Base-by-base conservation (phyloP, 1,140 invertebrate genomes). In the Hormaphis cornu region DNA sequence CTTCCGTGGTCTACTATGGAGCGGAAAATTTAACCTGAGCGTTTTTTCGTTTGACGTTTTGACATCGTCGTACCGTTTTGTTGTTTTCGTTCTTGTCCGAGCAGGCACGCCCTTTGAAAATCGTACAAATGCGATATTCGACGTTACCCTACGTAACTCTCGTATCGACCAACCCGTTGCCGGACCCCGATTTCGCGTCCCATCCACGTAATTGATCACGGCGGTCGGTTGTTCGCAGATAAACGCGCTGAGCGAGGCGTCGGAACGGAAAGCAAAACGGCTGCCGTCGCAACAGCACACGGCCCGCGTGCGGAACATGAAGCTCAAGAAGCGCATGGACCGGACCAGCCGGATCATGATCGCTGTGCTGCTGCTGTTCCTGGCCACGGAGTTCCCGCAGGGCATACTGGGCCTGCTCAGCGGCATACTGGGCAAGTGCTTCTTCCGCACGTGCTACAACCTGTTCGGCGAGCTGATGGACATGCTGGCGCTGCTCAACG, bases 261-360 rank as follows among this genome's bases (percentile, higher is more conserved):
- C 54, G 14, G 54, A 71, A 50, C 35, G 70, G 30, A 71, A 71
- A 52, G 30, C 33, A 7, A 71, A 71, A 8, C 56, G 44, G 18
- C 58, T 59, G 16, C 54, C 46, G 4, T 18, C 58, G 18, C 54
- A 42, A 5, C 33, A 44, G 18, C 52, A 70, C 20, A 70, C 33
- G 52, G 42, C 33, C 14, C 35, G 37, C 7, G 28, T 22, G 9
- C 40, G 58, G 10, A 61, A 58, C 9, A 63, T 61, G 42, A 44
- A 59, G 30, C 28, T 42, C 7, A 53, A 70, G 24, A 59, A 50
- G 71, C 85, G 87, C 74, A 89, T 89, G 8, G 91, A 95, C 78
- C 83, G 91, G 22, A 98, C 95, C 0, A 98, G 95, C 0, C 83
- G 86, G 30, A 97, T 98, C 93, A 80, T 98, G 37, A 80, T 98